These are phyloP conservation scores for Nannoperca australis DNA, from an alignment of 2,797 vertebrate genomes.

Conservation along the genomic window DNA sequence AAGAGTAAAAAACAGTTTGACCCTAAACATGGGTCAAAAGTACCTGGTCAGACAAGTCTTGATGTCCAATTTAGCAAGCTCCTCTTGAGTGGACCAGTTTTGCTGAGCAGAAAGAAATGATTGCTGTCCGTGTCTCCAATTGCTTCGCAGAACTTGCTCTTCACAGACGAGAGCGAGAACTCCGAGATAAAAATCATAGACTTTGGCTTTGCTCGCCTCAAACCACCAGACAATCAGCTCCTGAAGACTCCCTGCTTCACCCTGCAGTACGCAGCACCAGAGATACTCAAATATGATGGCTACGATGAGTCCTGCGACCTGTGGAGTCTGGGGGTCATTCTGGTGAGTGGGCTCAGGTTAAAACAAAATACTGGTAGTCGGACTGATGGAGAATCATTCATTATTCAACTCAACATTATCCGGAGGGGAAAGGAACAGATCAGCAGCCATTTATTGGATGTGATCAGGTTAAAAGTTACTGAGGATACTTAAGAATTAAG, in stretches of 20 bases:
- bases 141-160: conserved; percentile 92
- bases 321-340: conserved; percentile 97
- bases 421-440: not conserved
- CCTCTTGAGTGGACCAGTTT: conserved; percentile 50
- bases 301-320: conserved; percentile 99
- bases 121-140: conserved; percentile 69
- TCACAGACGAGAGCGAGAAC: conserved; percentile 96
- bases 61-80: conserved; percentile 65
- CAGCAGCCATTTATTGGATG: not conserved
- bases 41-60: conserved; percentile 51
- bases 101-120: conserved; percentile 66
- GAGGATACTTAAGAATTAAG: not conserved
- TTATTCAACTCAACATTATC: conserved; percentile 22
- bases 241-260: conserved; percentile 99
- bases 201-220: conserved; percentile 98
- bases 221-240: conserved; percentile 98
- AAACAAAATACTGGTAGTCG: conserved; percentile 2
- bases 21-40: conserved; percentile 57
- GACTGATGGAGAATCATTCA: conserved; percentile 7
- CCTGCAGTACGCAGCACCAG: conserved; percentile 96
- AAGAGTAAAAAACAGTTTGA: conserved; percentile 66
- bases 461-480: not conserved
- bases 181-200: conserved; percentile 99
- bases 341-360: conserved; percentile 87
- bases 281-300: conserved; percentile 95